Percentiles rank a stretch among this genome's conserved stretches.
Conservation (phyloP, 2,888 invertebrate species). For the Drosophila planitibia region DNA sequence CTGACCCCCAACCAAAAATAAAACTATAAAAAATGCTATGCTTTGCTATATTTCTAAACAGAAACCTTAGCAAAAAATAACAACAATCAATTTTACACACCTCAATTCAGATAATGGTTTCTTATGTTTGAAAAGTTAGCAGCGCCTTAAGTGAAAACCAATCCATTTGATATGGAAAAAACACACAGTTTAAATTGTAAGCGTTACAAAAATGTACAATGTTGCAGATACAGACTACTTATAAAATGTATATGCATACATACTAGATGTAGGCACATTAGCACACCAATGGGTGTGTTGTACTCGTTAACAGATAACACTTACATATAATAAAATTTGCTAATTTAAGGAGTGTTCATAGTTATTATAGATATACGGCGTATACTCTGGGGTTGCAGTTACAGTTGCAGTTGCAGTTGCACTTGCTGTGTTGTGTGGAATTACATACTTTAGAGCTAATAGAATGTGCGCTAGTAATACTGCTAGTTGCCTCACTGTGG, state of each 20-base stretch:
- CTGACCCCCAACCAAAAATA: conserved; percentile 3
- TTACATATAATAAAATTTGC: conserved; percentile 33
- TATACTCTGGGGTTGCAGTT: conserved; percentile 21
- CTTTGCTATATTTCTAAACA: conserved; percentile 33
- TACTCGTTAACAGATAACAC: background rate
- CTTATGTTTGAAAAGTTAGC: conserved; percentile 6
- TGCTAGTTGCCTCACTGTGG: conserved; percentile 50
- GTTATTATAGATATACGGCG: conserved; percentile 13
- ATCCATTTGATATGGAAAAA: background rate
- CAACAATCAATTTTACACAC: conserved; percentile 43
- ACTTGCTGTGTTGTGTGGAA: conserved; percentile 10
- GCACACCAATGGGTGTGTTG: background rate
- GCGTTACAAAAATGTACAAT: conserved; percentile 1
- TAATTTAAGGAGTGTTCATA: conserved; percentile 39
- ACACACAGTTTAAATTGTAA: conserved; percentile 1
- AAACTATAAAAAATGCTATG: conserved; percentile 20
- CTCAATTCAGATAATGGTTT: conserved; percentile 4
- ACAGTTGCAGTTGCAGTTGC: conserved; percentile 14
- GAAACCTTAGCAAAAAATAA: conserved; percentile 13
- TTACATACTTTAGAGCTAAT: background rate
- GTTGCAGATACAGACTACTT: conserved; percentile 7
- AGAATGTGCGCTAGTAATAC: conserved; percentile 69
- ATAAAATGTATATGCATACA: background rate
- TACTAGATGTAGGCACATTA: background rate
- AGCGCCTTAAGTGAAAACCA: background rate